These are phyloP conservation scores for Otolemur garnettii DNA, from an alignment of 2,113 vertebrate genomes.

Conservation along the genomic window DNA sequence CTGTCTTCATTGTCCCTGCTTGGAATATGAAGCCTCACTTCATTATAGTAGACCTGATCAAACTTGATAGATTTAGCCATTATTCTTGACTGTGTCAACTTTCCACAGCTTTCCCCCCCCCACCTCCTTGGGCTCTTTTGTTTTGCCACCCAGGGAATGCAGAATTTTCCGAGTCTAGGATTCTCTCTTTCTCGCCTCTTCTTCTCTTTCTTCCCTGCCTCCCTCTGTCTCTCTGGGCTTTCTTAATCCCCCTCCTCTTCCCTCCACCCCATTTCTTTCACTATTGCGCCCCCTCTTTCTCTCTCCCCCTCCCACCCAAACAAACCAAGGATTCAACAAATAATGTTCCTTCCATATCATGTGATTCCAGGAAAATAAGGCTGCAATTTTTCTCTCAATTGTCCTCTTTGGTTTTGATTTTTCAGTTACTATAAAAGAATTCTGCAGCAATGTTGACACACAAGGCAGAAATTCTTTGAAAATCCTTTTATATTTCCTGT, in stretches of 20 bases:
- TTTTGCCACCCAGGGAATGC: slow-evolving; percentile 91
- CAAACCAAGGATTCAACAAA: slow-evolving; percentile 90
- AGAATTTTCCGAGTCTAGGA: slow-evolving; percentile 89
- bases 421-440: slow-evolving; percentile 86
- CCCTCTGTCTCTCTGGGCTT: slow-evolving; percentile 57
- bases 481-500: slow-evolving; percentile 87
- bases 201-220: slow-evolving; percentile 57
- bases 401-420: slow-evolving; percentile 90
- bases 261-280: slow-evolving; percentile 73
- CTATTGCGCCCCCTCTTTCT: not conserved
- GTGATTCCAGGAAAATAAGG: slow-evolving; percentile 90
- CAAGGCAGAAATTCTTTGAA: slow-evolving; percentile 87
- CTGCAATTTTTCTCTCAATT: slow-evolving; percentile 90
- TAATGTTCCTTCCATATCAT: slow-evolving; percentile 89
- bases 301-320: slow-evolving; percentile 74
- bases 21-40: slow-evolving; percentile 94
- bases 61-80: slow-evolving; percentile 97
- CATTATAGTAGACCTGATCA: slow-evolving; percentile 96
- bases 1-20: slow-evolving; percentile 94
- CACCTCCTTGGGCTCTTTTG: slow-evolving; percentile 87
- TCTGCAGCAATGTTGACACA: slow-evolving; percentile 88
- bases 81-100: slow-evolving; percentile 95
- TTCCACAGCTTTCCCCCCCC: slow-evolving; percentile 84
- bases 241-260: slow-evolving; percentile 62
- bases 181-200: slow-evolving; percentile 77